phyloP scores from a whole-genome alignment of 2,797 vertebrate species.

The Microchirus variegatus region DNA sequence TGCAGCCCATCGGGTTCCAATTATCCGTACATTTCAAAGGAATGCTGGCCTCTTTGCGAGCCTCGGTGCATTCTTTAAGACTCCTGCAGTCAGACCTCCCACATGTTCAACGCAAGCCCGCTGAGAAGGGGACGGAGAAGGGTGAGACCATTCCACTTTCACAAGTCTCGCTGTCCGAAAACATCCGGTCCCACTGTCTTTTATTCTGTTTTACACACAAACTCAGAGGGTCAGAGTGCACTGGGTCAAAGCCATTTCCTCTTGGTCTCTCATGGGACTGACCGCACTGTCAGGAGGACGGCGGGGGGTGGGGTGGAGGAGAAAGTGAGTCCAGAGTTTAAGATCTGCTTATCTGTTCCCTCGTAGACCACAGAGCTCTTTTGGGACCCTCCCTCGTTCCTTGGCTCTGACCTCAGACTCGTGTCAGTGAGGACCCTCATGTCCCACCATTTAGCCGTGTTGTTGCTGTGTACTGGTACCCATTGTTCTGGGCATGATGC shows the following conservation, averaged over 20 bases:
- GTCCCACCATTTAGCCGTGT: conserved; percentile 35
- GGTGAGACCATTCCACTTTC: conserved; percentile 53
- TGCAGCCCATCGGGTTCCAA: conserved; percentile 80
- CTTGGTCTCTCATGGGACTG: conserved; percentile 60
- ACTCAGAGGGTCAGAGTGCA: conserved; percentile 58
- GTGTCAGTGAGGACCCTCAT: conserved; percentile 38
- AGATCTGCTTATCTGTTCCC: no score
- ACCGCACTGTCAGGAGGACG: conserved; percentile 48
- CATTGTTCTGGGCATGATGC: conserved; percentile 69
- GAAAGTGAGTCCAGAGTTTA: conserved; percentile 19
- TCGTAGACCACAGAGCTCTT: no score
- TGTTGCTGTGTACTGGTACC: conserved; percentile 54
- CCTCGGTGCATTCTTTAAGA: conserved; percentile 68
- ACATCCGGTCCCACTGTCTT: conserved; percentile 73
- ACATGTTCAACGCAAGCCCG: conserved; percentile 59
- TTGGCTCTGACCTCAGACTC: conserved; percentile 28
- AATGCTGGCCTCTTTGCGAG: conserved; percentile 77
- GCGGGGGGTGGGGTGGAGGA: conserved; percentile 7
- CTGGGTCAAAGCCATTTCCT: conserved; percentile 75
- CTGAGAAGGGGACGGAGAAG: conserved; percentile 18
- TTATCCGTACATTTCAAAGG: conserved; percentile 81
- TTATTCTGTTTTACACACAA: conserved; percentile 63
- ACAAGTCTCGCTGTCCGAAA: conserved; percentile 58
- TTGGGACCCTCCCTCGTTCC: background rate
- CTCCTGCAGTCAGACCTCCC: conserved; percentile 75